Percentiles rank a stretch among this genome's conserved stretches.
These are phyloP conservation scores for Chromobotia macracanthus DNA, from an alignment of 2,797 vertebrate genomes.

Conservation along the genomic window DNA sequence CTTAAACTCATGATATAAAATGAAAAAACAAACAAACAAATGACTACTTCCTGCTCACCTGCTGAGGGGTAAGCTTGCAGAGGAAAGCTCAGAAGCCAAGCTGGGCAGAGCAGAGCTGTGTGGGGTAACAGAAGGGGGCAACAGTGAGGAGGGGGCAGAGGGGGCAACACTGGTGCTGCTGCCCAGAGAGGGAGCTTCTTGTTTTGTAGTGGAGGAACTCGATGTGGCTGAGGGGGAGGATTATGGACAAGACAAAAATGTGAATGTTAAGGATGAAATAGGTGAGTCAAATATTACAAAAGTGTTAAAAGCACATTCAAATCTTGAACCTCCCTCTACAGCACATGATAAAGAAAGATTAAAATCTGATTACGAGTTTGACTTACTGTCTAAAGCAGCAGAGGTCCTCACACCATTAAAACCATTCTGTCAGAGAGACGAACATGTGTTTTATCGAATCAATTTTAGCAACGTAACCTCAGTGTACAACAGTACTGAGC, in stretches of 20 bases:
- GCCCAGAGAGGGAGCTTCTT: slow-evolving; percentile 83
- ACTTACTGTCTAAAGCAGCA: slow-evolving; percentile 89
- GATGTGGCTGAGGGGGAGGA: slow-evolving; percentile 77
- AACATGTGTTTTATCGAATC: slow-evolving; percentile 32
- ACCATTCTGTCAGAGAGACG: slow-evolving; percentile 82
- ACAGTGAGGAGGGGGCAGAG: slow-evolving; percentile 76
- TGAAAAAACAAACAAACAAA: neutral
- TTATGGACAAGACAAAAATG: slow-evolving; percentile 11
- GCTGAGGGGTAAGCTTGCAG: slow-evolving; percentile 84
- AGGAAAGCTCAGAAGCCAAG: slow-evolving; percentile 84
- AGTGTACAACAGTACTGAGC: neutral
- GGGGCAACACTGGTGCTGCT: slow-evolving; percentile 78
- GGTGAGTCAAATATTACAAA: neutral
- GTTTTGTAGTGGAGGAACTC: slow-evolving; percentile 84
- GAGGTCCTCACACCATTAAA: slow-evolving; percentile 84
- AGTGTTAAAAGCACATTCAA: neutral
- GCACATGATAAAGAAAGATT: too few species aligned
- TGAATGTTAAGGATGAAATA: neutral
- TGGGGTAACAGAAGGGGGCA: slow-evolving; percentile 77
- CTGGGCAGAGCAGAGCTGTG: slow-evolving; percentile 80
- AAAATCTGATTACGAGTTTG: slow-evolving; percentile 1
- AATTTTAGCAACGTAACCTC: neutral
- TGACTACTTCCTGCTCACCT: slow-evolving; percentile 78
- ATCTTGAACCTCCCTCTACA: neutral
- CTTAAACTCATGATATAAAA: neutral